Base-by-base conservation (phyloP, 1,140 invertebrate genomes). In the Drosophila hydei region DNA sequence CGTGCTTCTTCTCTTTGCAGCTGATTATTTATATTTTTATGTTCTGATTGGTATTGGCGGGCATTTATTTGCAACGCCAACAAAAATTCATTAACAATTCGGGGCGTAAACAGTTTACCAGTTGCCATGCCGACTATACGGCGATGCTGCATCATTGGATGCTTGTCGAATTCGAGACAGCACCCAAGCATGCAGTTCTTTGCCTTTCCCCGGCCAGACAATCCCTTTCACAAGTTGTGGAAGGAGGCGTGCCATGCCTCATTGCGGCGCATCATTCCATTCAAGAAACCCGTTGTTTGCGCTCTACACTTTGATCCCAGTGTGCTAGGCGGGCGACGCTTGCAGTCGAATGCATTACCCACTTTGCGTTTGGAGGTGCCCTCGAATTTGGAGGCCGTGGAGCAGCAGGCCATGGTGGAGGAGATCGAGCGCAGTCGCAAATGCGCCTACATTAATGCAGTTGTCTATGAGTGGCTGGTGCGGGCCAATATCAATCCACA, bases 161-260 rank as follows among this genome's bases (percentile, higher is more conserved):
- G 90, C 51, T 38, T 88, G 21, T 91, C 89, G 14, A 91, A 91
- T 55, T 91, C 90, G 8, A 56, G 90, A 1, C 89, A 91, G 52
- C 81, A 80, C 50, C 89, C 87, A 21, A 88, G 77, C 50, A 79
- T 91, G 65, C 89, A 91, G 69, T 91, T 91, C 72, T 91, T 91
- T 16, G 87, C 90, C 4, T 91, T 91, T 42, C 90, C 90, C 1
- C 69, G 83, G 1, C 90, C 89, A 0, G 90, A 91, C 47, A 91
- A 89, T 51, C 90, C 90, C 1, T 90, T 89, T 27, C 83, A 85
- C 36, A 85, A 87, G 54, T 52, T 91, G 4, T 91, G 90, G 90
- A 91, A 85, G 30, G 83, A 91, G 54, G 90, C 90, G 0, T 91
- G 90, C 45, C 90, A 91, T 45, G 90, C 89, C 30, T 91, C 90